phyloP scores from a whole-genome alignment of 1,140 invertebrate species.

The Diorhabda sublineata region DNA sequence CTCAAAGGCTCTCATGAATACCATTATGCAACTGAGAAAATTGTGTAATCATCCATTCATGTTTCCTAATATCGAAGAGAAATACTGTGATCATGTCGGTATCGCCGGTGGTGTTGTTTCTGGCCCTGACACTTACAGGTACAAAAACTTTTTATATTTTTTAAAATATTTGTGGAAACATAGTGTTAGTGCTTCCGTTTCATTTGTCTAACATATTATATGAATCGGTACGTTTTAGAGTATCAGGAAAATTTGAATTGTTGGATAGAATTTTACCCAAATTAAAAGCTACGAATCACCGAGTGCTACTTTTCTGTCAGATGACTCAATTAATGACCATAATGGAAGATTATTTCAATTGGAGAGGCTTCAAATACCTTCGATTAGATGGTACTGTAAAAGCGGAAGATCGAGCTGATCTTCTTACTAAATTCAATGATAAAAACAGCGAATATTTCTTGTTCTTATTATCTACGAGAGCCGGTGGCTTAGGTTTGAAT shows the following conservation, averaged over 20 bases:
- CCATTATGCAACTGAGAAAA: conserved; percentile 96
- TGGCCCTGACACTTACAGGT: conserved; percentile 46
- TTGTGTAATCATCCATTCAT: conserved; percentile 99
- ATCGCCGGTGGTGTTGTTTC: conserved; percentile 64
- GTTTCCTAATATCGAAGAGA: conserved; percentile 98
- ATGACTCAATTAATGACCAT: conserved; percentile 99
- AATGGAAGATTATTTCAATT: conserved; percentile 95
- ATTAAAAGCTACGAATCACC: conserved; percentile 83
- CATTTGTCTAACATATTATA: no score
- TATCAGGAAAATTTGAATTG: conserved; percentile 97
- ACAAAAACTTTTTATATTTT: no score
- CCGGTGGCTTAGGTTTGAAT: conserved; percentile 96
- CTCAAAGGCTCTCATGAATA: conserved; percentile 96
- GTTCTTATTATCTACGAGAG: conserved; percentile 93
- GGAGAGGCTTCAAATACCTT: conserved; percentile 72
- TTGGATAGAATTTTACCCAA: conserved; percentile 97
- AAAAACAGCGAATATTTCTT: conserved; percentile 89
- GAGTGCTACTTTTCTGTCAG: conserved; percentile 97
- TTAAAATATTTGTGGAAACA: no score
- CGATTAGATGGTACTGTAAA: conserved; percentile 95
- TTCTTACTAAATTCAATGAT: conserved; percentile 90
- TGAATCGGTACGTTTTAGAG: conserved; percentile 50
- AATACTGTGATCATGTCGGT: conserved; percentile 88
- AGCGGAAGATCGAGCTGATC: conserved; percentile 92
- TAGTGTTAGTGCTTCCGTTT: no score